phyloP scores from a whole-genome alignment of 2,797 vertebrate species.

The Iguana delicatissima region DNA sequence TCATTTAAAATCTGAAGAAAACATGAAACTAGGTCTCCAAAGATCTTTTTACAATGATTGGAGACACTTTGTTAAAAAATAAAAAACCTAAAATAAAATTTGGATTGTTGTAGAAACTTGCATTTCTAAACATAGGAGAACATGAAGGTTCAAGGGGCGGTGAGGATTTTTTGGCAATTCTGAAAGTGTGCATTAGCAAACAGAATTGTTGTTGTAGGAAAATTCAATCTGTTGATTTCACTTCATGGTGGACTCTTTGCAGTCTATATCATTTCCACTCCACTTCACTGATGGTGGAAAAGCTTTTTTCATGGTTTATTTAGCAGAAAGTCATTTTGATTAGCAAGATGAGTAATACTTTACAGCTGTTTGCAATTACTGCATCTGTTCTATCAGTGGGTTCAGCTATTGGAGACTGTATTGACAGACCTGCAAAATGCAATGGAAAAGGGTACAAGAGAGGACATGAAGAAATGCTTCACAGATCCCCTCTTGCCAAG shows the following conservation, averaged over 20 bases:
- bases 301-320: constrained; percentile 99
- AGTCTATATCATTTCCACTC: constrained; percentile 88
- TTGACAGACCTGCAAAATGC: constrained; percentile 80
- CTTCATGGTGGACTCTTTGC: constrained; percentile 81
- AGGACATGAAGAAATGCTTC: constrained; percentile 65
- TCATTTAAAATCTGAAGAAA: constrained; percentile 61
- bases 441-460: constrained; percentile 70
- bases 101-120: constrained; percentile 57
- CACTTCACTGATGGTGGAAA: constrained; percentile 90
- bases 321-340: constrained; percentile 98
- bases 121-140: constrained; percentile 66
- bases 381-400: constrained; percentile 89
- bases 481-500: constrained; percentile 68
- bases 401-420: constrained; percentile 83
- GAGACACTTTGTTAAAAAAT: constrained; percentile 46
- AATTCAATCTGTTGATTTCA: constrained; percentile 92
- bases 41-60: constrained; percentile 36
- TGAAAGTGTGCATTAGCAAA: constrained; percentile 75
- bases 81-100: constrained; percentile 61
- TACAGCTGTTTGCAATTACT: constrained; percentile 93
- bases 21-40: constrained; percentile 52
- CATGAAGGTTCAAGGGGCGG: constrained; percentile 18
- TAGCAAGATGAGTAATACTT: constrained; percentile 92
- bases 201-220: constrained; percentile 78
- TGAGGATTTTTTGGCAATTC: constrained; percentile 65